Base-by-base conservation (phyloP, 2,113 vertebrate genomes). In the Ptyas mucosa region DNA sequence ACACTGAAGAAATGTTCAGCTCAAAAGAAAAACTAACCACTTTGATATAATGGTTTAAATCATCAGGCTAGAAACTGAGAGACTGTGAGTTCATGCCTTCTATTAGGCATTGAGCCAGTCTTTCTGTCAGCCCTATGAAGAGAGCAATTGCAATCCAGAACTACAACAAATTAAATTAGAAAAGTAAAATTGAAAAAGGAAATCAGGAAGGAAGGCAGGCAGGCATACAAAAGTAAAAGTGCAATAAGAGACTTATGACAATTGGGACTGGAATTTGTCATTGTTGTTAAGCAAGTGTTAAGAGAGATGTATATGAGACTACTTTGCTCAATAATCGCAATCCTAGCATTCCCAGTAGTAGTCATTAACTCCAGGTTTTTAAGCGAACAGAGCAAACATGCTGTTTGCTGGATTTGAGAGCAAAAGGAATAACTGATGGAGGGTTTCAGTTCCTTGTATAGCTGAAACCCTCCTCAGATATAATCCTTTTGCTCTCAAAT, bases 201-300 rank as follows among this genome's bases (percentile, higher is more conserved):
- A 69, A 43, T 43, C 43, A 43, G 61, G 12, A n/a, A 69, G 29
- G 61, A 69, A 58, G 57, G 23, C 3, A 24, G 57, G 57, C 9
- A 58, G 57, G 57, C 6, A 61, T 61, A 61, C 58, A 64, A 29
- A 64, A 64, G 8, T 29, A 64, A 64, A 64, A 64, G 26, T 64
- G 26, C 61, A 64, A 29, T 64, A 64, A 64, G 97, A 90, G 92
- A 91, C 26, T 61, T 29, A 29, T 29, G 1, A 61, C 26, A 61
- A 61, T 61, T 29, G 58, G 26, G 55, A 57, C 21, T 57, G 55
- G 57, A 58, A 64, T 64, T 64, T 64, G 26, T 64, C 10, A 29
- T n/a, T 64, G 26, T 29, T 29, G 26, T 64, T 64, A 64, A 64
- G 61, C 61, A 64, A 10, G 29, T 61, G 24, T 61, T 61, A 26